Evolutionary conservation across 1,140 invertebrate genomes (phyloP), one percentile per base, ranked within the genome.

Genomic region (Drosophila sechellia): DNA sequence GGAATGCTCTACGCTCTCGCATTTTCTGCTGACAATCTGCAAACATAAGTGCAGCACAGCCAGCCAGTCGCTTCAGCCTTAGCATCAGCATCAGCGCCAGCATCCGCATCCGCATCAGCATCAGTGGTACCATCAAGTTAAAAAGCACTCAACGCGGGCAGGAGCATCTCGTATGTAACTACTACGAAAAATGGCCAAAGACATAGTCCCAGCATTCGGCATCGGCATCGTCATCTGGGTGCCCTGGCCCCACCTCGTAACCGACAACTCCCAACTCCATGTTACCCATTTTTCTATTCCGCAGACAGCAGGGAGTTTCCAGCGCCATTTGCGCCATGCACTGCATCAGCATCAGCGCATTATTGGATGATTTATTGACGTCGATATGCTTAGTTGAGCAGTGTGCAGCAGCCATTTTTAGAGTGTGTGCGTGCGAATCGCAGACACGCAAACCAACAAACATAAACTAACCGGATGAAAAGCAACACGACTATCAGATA

Each of bases 361-460:
- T 90, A 90, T 90, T 81, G 80, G 72, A 90, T 90, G 87, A 90
- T 90, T 90, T 90, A 90, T 90, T 90, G 89, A 90, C 75, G 87
- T 90, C 87, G 87, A 81, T 90, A 81, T 90, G 89, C 89, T 87
- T 84, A 90, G 87, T 89, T 90, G 78, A 86, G 76, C 70, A 86
- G 64, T 68, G 79, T 75, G 60, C 66, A 69, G 59, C 69, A 73
- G 66, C 83, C 75, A 87, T 78, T 87, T 86, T 78, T 75, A 68
- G 57, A 71, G 63, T 83, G 71, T 84, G 53, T 79, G 60, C 70
- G 52, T 84, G 70, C 57, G 66, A 68, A 52, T 55, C n/a, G 25
- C 64, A 56, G 37, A 55, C 43, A 72, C 40, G 34, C 48, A 35
- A n/a, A 50, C 11, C 4, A 31, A 58, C 40, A 49, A 8, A 58